phyloP scores from a whole-genome alignment of 1,140 invertebrate genomes.

The Ceratina australensis region DNA sequence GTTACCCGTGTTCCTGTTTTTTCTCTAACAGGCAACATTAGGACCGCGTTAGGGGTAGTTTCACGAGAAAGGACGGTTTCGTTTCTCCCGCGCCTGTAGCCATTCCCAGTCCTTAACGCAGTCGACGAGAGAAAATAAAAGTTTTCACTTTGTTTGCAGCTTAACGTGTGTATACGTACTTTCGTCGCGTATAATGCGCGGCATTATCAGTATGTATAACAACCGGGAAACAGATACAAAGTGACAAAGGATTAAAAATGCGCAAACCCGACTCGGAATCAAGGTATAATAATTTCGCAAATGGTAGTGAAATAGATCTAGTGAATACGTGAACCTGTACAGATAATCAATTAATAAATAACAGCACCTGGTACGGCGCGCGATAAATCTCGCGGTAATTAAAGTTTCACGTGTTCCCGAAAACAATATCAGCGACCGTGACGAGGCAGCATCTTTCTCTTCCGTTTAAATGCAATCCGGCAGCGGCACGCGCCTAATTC shows the following conservation, averaged over 20 bases:
- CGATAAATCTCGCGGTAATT: too few species aligned
- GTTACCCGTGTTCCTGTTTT: background rate
- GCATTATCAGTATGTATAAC: slow-evolving; percentile 34
- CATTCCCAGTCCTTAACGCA: background rate
- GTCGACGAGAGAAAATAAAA: slow-evolving; percentile 8
- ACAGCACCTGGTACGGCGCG: too few species aligned
- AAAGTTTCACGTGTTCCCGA: background rate
- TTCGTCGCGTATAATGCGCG: slow-evolving; percentile 2
- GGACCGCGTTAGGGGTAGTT: slow-evolving; percentile 6
- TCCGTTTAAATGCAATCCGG: background rate
- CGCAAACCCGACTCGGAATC: slow-evolving; percentile 6
- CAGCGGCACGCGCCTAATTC: slow-evolving; percentile 19
- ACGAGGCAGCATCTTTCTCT: background rate
- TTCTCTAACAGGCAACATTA: background rate
- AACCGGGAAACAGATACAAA: slow-evolving; percentile 21
- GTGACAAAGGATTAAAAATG: slow-evolving; percentile 23
- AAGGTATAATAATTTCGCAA: slow-evolving; percentile 30
- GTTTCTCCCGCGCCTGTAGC: background rate
- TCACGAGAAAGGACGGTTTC: background rate
- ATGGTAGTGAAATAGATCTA: background rate
- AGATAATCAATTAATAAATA: too few species aligned
- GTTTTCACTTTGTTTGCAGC: slow-evolving; percentile 11
- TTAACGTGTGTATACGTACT: background rate
- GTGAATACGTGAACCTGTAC: too few species aligned
- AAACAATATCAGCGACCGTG: background rate